phyloP scores from a whole-genome alignment of 2,113 vertebrate genomes.

The Gallinago undulata region DNA sequence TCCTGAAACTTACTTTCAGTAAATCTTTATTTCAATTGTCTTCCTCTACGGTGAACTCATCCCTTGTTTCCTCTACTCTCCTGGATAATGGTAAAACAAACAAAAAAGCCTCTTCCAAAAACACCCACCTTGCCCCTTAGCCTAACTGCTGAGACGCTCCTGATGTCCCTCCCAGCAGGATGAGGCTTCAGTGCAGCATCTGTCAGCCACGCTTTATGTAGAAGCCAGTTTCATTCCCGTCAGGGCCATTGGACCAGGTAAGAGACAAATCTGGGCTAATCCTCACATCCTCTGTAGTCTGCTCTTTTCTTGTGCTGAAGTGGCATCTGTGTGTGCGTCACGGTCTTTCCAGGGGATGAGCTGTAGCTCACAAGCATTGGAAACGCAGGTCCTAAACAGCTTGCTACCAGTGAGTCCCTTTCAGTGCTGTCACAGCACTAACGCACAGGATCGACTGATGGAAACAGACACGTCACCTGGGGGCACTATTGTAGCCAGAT shows the following conservation, averaged over 20 bases:
- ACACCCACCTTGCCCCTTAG: background rate
- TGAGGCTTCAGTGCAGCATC: background rate
- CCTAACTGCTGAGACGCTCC: background rate
- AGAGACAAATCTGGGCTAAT: background rate
- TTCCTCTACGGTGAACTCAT: background rate
- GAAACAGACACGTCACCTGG: background rate
- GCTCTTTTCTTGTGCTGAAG: background rate
- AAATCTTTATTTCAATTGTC: background rate
- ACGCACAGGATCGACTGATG: background rate
- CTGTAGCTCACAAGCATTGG: background rate
- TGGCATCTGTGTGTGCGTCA: background rate
- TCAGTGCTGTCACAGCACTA: background rate
- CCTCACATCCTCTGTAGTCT: background rate
- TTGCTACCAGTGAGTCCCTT: background rate
- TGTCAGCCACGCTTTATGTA: background rate
- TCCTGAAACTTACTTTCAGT: background rate
- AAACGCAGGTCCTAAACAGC: background rate
- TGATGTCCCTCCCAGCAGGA: background rate
- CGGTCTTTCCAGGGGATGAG: background rate
- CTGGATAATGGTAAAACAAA: background rate
- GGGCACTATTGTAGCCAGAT: background rate
- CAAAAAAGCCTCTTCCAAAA: background rate
- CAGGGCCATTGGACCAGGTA: background rate
- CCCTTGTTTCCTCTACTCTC: background rate
- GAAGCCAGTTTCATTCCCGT: background rate